Evolutionary conservation across 2,888 invertebrate species (phyloP), one percentile per base, ranked within the genome.

Genomic region (Hyposoter didymator): DNA sequence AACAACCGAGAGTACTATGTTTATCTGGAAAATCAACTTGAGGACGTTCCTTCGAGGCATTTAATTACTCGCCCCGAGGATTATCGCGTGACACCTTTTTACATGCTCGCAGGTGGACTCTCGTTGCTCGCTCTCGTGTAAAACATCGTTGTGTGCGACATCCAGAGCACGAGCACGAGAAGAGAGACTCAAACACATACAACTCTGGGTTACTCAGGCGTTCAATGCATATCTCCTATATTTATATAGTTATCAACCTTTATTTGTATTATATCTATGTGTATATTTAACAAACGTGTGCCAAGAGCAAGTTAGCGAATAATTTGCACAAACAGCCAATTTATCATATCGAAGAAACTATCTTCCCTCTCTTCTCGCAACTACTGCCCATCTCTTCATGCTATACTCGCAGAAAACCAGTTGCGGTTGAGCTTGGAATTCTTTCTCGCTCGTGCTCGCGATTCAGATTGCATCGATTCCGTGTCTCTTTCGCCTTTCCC

Each of bases 271-370:
- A 76, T 84, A 82, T 87, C 32, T 35, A 64, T 87, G 82, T 84
- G 59, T 78, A 67, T 52, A 66, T 59, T 22, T n/a, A 55, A 55
- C 8, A 62, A 84, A 87, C 70, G 67, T 52, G 84, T 76, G 84
- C 80, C 84, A 78, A 70, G 74, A 86, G 79, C 86, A 70, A 86
- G 87, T 76, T 79, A 79, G 84, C 90, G 88, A 88, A 89, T 89
- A 90, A 90, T 90, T 89, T 88, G 89, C 89, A 90, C 90, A 88
- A 91, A 90, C 89, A 89, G 87, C 85, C 87, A 86, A 90, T 90
- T 90, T 90, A 90, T 90, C 90, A 88, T 88, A 87, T 87, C 89
- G 88, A 89, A 85, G 88, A 86, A 90, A 90, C 84, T 81, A 86
- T 86, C 85, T 83, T 70, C 55, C 78, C 69, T 28, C 39, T n/a